Evolutionary conservation across 92 coral and sea anemone genomes (phyloP).

Genomic region (Virgularia gustaviana): DNA sequence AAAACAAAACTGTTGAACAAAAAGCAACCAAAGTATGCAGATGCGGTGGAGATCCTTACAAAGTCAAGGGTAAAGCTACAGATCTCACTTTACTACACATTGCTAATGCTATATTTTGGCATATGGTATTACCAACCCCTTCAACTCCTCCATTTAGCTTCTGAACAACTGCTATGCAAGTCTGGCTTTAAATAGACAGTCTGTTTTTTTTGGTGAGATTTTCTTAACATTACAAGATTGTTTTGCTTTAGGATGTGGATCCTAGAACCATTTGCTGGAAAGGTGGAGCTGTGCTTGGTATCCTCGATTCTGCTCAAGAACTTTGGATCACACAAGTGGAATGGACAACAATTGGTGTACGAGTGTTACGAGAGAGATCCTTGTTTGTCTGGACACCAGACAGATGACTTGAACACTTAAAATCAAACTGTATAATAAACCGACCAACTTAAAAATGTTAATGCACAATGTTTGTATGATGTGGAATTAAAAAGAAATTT

Average conservation of each 20-base stretch:
- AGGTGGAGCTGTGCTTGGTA: slow-evolving; percentile 91
- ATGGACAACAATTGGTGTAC: slow-evolving; percentile 80
- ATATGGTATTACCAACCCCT: neutral
- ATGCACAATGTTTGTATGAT: too few relatives aligned
- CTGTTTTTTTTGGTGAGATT: too few relatives aligned
- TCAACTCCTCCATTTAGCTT: too few relatives aligned
- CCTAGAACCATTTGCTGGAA: slow-evolving; percentile 98
- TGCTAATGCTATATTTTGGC: neutral
- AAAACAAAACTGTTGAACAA: slow-evolving; percentile 65
- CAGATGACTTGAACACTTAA: too few relatives aligned
- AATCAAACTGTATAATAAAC: too few relatives aligned
- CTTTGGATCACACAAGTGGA: slow-evolving; percentile 93
- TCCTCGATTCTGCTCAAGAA: slow-evolving; percentile 93
- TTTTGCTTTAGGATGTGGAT: slow-evolving; percentile 76
- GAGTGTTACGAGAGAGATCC: slow-evolving; percentile 85
- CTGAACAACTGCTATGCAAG: too few relatives aligned
- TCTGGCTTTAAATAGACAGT: too few relatives aligned
- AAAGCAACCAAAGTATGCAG: slow-evolving; percentile 69
- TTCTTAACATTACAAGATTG: too few relatives aligned
- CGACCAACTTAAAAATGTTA: neutral
- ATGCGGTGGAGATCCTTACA: slow-evolving; percentile 82
- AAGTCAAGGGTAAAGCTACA: slow-evolving; percentile 94
- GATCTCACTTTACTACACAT: neutral
- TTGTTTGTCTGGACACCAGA: slow-evolving; percentile 79
- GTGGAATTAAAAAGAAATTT: too few relatives aligned